A percentile compares a stretch with the other conserved stretches of the same genome.
Evolutionary conservation across 2,888 invertebrate genomes (phyloP).

Genomic region (Netelia virgata): DNA sequence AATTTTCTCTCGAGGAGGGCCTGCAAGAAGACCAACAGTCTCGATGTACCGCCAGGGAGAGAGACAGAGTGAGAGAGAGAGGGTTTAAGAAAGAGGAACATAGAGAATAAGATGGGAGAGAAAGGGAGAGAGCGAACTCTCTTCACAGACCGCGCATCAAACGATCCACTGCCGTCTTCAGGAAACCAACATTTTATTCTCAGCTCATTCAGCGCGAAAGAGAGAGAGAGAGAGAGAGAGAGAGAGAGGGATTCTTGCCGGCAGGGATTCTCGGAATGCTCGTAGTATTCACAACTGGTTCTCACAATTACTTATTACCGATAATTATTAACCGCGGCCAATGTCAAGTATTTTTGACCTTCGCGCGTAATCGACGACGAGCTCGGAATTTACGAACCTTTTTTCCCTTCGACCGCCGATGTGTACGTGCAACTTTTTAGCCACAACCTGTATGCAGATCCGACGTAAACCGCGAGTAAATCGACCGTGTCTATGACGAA

Average conservation of each 20-base stretch:
- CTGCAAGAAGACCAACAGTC: constrained; percentile 29
- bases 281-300: constrained; percentile 61
- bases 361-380: constrained; percentile 42
- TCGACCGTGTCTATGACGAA: no score
- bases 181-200: constrained; percentile 63
- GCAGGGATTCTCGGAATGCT: constrained; percentile 56
- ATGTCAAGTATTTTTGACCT: constrained; percentile 57
- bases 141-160: constrained; percentile 50
- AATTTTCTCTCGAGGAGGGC: constrained; percentile 56
- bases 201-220: not conserved
- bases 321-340: constrained; percentile 62
- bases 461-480: no score
- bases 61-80: constrained; percentile 34
- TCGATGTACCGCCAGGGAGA: constrained; percentile 36
- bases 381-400: constrained; percentile 18
- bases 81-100: no score
- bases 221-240: no score
- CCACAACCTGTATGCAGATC: no score
- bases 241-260: constrained; percentile 16
- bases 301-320: constrained; percentile 67
- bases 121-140: constrained; percentile 42
- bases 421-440: not conserved
- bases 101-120: constrained; percentile 1
- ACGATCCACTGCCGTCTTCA: constrained; percentile 54
- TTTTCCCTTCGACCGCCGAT: not conserved